A percentile compares a stretch with the other conserved stretches of the same genome.
phyloP scores from a whole-genome alignment of 53 echinoderm and acorn worm genomes.

The Arbacia lixula region DNA sequence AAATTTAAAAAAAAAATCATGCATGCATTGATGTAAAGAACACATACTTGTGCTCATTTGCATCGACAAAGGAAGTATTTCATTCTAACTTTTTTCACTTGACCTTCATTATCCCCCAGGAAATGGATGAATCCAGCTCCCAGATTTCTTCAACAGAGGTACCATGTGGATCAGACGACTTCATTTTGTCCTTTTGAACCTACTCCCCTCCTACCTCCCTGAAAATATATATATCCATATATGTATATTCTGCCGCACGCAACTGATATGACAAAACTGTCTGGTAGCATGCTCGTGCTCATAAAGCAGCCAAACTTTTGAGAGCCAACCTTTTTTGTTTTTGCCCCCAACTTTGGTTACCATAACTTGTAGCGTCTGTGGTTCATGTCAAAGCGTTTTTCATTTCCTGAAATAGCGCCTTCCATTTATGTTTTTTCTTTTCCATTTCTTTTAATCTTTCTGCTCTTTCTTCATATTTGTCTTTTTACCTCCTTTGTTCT shows the following conservation, averaged over 20 bases:
- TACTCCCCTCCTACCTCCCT: too few species aligned
- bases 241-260: conserved; percentile 20
- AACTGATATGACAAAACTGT: neutral
- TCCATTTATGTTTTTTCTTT: neutral
- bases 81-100: too few species aligned
- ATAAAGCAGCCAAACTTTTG: conserved; percentile 18
- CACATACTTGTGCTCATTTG: too few species aligned
- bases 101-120: conserved; percentile 17
- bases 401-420: too few species aligned
- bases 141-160: conserved; percentile 30
- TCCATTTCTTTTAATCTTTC: neutral
- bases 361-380: too few species aligned
- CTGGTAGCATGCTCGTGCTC: conserved; percentile 16
- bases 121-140: conserved; percentile 1
- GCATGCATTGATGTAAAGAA: too few species aligned
- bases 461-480: neutral
- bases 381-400: neutral
- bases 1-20: too few species aligned
- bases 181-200: neutral
- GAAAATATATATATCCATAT: too few species aligned
- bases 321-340: neutral
- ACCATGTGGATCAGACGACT: conserved; percentile 23
- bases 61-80: too few species aligned
- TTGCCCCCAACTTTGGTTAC: neutral
- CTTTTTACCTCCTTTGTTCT: neutral